Evolutionary conservation across 2,113 vertebrate genomes (phyloP), one percentile per base, ranked within the genome.

Genomic region (Stigmatopora nigra): DNA sequence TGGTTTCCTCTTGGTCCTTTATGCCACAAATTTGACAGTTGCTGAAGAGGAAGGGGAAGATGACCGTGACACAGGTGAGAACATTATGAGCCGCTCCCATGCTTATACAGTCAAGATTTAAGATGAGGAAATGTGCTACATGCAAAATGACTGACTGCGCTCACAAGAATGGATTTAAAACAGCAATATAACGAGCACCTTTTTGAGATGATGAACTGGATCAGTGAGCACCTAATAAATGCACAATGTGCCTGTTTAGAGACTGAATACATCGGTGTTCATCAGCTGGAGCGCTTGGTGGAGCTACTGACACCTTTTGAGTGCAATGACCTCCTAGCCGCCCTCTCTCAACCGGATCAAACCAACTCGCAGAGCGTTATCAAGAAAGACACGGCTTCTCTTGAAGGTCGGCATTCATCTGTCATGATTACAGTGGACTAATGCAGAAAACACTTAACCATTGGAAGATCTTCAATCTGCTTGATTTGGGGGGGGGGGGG

Each of bases 271-370:
- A 57, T 90, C 0, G 69, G 77, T 0, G 68, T 45, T 19, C 76
- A 89, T 70, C 89, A 92, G 73, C 51, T 89, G 70, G 75, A 84
- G 63, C 84, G 85, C 15, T 63, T 92, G 59, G 88, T 84, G 75
- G 82, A 87, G 63, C 5, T 90, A 75, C 78, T 91, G 76, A 89
- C 88, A 0, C 46, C 62, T 5, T 58, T 9, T 1, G 87, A 91
- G 73, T 92, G 91, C 11, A 57, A 89, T 67, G 79, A 89, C 46
- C 84, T 92, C 36, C 72, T 89, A 49, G 7, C 38, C 3, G 68
- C 67, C 57, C 79, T 91, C 8, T 86, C 89, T 22, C 72, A 76
- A n/a, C 68, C 79, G 1, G 86, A 90, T 61, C 80, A 91, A 25
- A 71, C 78, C 67, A 75, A 87, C 69, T 82, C 84, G 19, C 14